These are phyloP conservation scores for Chymomyza fuscimana DNA, from an alignment of 2,888 invertebrate genomes.

Conservation along the genomic window DNA sequence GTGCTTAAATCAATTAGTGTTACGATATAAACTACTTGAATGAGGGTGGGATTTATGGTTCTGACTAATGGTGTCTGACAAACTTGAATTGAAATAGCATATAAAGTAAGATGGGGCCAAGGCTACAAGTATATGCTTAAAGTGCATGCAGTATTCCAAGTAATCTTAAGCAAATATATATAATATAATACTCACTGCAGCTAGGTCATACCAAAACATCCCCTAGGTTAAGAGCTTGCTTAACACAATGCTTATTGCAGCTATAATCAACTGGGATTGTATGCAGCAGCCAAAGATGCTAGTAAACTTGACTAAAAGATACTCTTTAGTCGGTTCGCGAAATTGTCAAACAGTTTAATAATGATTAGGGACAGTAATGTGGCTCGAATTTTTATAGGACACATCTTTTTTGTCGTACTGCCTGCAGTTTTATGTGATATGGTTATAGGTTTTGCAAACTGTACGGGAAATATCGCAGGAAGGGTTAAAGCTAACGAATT, in stretches of 20 bases:
- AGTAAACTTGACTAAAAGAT: background rate
- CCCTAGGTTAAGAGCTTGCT: background rate
- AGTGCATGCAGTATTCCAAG: background rate
- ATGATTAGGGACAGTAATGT: too few species aligned
- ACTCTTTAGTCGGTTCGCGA: background rate
- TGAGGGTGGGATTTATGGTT: conserved; percentile 30
- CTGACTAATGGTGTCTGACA: conserved; percentile 33
- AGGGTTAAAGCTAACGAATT: too few species aligned
- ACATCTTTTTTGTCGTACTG: too few species aligned
- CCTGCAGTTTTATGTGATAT: too few species aligned
- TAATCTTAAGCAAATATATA: background rate
- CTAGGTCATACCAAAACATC: background rate
- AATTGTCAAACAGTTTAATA: too few species aligned
- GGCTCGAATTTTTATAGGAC: too few species aligned
- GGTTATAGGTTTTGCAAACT: too few species aligned
- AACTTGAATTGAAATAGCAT: too few species aligned
- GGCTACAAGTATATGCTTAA: background rate
- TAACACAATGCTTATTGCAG: background rate
- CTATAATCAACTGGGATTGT: background rate
- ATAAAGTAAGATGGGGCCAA: background rate
- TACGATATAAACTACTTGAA: conserved; percentile 38
- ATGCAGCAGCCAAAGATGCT: background rate
- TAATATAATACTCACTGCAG: background rate
- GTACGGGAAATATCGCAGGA: too few species aligned
- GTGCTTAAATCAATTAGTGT: conserved; percentile 32